Evolutionary conservation across 2,113 vertebrate genomes (phyloP), one percentile per base, ranked within the genome.

Genomic region (Cololabis saira): DNA sequence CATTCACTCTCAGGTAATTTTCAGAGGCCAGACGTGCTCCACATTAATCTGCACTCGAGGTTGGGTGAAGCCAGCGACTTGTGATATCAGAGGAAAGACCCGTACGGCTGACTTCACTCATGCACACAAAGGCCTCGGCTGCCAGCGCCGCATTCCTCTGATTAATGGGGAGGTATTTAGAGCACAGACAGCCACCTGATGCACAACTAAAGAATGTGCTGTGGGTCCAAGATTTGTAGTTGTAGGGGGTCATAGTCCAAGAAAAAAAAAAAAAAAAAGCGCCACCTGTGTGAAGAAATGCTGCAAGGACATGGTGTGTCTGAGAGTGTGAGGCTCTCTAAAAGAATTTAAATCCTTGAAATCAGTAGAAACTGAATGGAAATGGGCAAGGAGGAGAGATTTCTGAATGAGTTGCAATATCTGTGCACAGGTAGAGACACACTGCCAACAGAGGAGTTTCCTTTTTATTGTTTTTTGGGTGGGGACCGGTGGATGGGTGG

Each of bases 191-290:
- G 47, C 66, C 56, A 72, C 66, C 80, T 84, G 73, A 87, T 76
- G 24, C 54, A 71, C 76, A 71, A 72, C 77, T 40, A 24, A 81
- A 84, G 89, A 91, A 93, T 93, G 86, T 69, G 55, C 71, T 61
- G 57, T 67, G 44, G 58, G 59, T 80, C 72, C 60, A 27, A 61
- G 33, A 42, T 44, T 37, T 61, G 55, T 15, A 53, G 47, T 1
- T 53, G 64, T 63, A 43, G 44, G 45, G 24, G 58, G 81, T 84
- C 76, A 81, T 67, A 78, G 81, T 86, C 78, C 61, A 27, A 27
- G 5, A 27, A 27, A 27, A 27, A 27, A 27, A 27, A 27, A 27
- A 27, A 27, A 27, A 59, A 60, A 54, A 37, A 47, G 17, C 45
- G 37, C 51, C 33, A 53, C 55, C 52, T 74, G 53, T 63, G 50